Evolutionary conservation across 2,888 invertebrate species (phyloP).

Genomic region (Campoplex capitator): DNA sequence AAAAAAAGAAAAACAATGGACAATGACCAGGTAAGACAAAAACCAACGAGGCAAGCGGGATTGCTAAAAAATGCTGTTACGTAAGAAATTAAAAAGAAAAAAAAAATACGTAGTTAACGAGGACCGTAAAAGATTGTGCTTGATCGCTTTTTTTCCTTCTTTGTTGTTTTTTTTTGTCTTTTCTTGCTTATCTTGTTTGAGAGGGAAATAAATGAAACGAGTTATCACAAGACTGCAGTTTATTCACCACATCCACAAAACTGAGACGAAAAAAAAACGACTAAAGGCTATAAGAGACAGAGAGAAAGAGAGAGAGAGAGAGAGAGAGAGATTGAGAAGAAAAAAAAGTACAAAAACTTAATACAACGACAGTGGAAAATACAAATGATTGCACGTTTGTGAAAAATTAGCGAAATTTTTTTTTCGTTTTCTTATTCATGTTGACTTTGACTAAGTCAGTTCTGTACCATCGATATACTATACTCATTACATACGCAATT

Average conservation of each 20-base stretch:
- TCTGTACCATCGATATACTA: slow-evolving; percentile 15
- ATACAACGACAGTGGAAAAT: slow-evolving; percentile 58
- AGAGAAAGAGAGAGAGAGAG: slow-evolving; percentile 42
- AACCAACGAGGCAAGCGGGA: slow-evolving; percentile 64
- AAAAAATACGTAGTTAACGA: slow-evolving; percentile 55
- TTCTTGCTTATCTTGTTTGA: slow-evolving; percentile 71
- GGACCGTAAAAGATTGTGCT: slow-evolving; percentile 36
- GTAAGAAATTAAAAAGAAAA: slow-evolving; percentile 26
- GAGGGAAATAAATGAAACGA: slow-evolving; percentile 83
- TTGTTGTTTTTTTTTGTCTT: slow-evolving; percentile 34
- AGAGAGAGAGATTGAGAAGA: slow-evolving; percentile 44
- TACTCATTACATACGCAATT: slow-evolving; percentile 54
- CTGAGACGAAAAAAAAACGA: slow-evolving; percentile 76
- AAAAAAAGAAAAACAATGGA: slow-evolving; percentile 45
- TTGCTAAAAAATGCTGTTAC: slow-evolving; percentile 62
- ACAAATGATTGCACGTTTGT: slow-evolving; percentile 43
- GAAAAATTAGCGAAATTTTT: slow-evolving; percentile 23
- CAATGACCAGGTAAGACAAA: slow-evolving; percentile 60
- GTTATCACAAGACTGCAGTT: slow-evolving; percentile 84
- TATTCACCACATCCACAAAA: slow-evolving; percentile 84
- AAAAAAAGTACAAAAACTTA: slow-evolving; percentile 70
- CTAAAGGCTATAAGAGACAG: slow-evolving; percentile 59
- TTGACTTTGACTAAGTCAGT: slow-evolving; percentile 42
- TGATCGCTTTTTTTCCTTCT: slow-evolving; percentile 50
- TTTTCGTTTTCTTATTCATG: neutral